These are phyloP conservation scores for Mus pahari DNA, from an alignment of 2,113 vertebrate genomes.

Conservation along the genomic window DNA sequence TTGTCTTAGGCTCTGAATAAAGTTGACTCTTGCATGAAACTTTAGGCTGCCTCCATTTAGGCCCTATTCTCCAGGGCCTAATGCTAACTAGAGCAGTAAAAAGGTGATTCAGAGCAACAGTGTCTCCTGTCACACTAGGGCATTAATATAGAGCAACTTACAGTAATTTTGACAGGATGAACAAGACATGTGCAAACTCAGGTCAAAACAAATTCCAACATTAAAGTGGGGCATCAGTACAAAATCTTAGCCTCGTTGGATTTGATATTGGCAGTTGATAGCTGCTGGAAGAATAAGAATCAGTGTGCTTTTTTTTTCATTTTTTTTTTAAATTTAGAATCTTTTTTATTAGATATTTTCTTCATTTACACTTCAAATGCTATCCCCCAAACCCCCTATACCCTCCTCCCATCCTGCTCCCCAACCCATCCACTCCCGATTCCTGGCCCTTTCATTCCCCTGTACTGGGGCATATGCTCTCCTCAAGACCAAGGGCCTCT, in stretches of 20 bases:
- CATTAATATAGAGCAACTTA: neutral
- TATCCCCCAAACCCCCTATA: too few species aligned
- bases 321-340: too few species aligned
- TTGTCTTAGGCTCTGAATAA: neutral
- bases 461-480: too few species aligned
- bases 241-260: neutral
- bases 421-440: too few species aligned
- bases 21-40: neutral
- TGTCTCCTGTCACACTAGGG: neutral
- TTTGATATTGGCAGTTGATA: neutral
- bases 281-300: neutral
- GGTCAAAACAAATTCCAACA: neutral
- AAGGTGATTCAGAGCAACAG: neutral
- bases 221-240: neutral
- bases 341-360: too few species aligned
- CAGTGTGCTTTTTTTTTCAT: too few species aligned
- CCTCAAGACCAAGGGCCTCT: too few species aligned
- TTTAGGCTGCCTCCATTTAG: neutral
- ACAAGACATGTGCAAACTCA: neutral
- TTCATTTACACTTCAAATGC: too few species aligned
- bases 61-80: neutral
- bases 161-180: neutral
- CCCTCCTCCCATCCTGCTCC: too few species aligned
- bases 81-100: neutral
- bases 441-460: too few species aligned